phyloP scores from a whole-genome alignment of 2,113 vertebrate species.

The Puffinus mauretanicus region DNA sequence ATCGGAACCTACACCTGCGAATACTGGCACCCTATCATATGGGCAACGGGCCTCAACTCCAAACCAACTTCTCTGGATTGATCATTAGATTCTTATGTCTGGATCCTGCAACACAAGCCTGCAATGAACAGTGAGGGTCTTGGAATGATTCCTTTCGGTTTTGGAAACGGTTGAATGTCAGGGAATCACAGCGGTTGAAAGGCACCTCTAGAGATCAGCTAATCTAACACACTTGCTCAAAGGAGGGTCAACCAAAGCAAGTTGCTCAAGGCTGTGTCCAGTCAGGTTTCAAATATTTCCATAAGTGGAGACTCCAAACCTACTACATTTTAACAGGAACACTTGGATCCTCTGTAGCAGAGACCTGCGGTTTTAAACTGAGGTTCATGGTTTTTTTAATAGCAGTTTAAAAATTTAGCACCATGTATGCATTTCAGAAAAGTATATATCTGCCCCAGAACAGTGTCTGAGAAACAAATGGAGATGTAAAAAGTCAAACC shows the following conservation, averaged over 20 bases:
- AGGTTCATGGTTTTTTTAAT: background rate
- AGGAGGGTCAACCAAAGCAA: background rate
- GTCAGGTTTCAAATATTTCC: background rate
- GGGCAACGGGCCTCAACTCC: background rate
- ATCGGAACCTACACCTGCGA: background rate
- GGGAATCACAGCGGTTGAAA: accelerated
- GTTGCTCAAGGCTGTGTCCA: background rate
- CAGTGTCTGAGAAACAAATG: background rate
- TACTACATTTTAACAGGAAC: background rate
- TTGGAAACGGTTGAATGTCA: background rate
- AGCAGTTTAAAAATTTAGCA: background rate
- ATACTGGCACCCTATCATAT: accelerated
- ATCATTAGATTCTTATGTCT: background rate
- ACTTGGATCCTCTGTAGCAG: background rate
- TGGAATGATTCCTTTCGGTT: background rate
- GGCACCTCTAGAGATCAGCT: background rate
- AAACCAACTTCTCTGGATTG: background rate
- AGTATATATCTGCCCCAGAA: background rate
- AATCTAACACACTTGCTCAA: background rate
- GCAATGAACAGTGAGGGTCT: background rate
- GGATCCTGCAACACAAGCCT: background rate
- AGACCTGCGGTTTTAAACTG: background rate
- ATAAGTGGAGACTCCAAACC: background rate
- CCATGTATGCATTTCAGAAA: background rate
- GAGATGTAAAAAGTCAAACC: background rate